phyloP scores from a whole-genome alignment of 2,888 invertebrate species.

The Cancer borealis region DNA sequence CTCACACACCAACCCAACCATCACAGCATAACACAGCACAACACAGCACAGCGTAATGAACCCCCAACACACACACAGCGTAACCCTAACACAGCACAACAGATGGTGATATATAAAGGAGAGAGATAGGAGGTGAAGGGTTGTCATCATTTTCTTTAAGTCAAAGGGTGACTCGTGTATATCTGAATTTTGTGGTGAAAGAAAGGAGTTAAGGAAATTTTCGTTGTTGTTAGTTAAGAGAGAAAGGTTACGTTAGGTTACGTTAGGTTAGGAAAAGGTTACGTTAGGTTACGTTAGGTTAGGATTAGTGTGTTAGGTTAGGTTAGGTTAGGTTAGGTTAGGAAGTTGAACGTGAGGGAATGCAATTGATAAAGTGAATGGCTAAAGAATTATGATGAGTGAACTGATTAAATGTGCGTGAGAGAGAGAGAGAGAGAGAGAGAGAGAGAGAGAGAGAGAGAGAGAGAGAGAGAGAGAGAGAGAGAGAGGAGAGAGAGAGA shows the following conservation, averaged over 20 bases:
- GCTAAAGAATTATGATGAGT: background rate
- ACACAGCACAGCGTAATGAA: too few species aligned
- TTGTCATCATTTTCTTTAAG: background rate
- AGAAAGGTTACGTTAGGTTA: background rate
- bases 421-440: slow-evolving; percentile 39
- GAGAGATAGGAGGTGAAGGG: slow-evolving; percentile 29
- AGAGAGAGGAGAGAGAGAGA: background rate
- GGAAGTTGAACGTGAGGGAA: background rate
- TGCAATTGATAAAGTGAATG: background rate
- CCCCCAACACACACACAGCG: background rate
- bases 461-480: slow-evolving; percentile 55
- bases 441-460: slow-evolving; percentile 55
- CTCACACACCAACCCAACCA: background rate
- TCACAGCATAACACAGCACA: too few species aligned
- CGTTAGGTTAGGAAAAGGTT: background rate
- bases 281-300: too few species aligned
- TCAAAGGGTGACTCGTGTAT: background rate
- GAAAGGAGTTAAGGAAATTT: background rate
- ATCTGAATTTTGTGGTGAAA: background rate
- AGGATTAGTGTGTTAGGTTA: background rate
- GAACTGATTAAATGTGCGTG: background rate
- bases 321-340: too few species aligned
- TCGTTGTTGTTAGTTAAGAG: background rate
- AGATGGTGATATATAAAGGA: background rate
- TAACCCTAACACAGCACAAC: background rate